These are phyloP conservation scores for Synergus gifuensis DNA, from an alignment of 2,888 invertebrate species.

Conservation along the genomic window DNA sequence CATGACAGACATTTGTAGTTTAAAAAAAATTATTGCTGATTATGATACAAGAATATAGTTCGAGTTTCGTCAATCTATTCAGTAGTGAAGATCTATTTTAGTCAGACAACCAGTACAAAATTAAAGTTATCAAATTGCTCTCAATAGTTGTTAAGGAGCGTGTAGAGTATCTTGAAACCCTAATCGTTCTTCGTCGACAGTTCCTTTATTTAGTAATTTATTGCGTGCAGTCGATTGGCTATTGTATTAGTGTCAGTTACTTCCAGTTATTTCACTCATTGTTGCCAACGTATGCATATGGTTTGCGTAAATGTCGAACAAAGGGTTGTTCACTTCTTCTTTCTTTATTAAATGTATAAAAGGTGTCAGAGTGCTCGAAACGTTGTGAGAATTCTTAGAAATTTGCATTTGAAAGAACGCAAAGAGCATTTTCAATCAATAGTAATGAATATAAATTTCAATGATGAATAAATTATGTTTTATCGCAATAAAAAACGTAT, in stretches of 20 bases:
- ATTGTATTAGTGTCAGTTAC: conserved; percentile 17
- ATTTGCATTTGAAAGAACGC: not conserved
- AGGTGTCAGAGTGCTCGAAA: not conserved
- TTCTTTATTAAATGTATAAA: not conserved
- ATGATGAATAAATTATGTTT: too few relatives aligned
- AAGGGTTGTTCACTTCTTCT: not conserved
- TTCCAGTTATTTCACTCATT: conserved; percentile 9
- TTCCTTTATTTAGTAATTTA: conserved; percentile 37
- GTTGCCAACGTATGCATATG: conserved; percentile 18
- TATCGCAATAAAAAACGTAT: not conserved
- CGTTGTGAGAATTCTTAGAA: not conserved
- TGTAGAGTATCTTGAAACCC: conserved; percentile 2
- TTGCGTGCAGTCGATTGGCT: conserved; percentile 31
- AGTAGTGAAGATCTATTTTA: conserved; percentile 21
- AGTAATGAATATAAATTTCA: not conserved
- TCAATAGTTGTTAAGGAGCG: not conserved
- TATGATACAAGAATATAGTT: too few relatives aligned
- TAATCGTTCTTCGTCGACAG: conserved; percentile 28
- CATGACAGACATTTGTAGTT: not conserved
- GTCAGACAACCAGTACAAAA: not conserved
- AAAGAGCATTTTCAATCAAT: not conserved
- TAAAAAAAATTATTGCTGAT: not conserved
- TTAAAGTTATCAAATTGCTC: not conserved
- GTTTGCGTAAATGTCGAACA: conserved; percentile 8
- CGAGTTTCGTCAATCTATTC: not conserved